Evolutionary conservation across 1,140 invertebrate genomes (phyloP).

Genomic region (Macrosteles quadrilineatus): DNA sequence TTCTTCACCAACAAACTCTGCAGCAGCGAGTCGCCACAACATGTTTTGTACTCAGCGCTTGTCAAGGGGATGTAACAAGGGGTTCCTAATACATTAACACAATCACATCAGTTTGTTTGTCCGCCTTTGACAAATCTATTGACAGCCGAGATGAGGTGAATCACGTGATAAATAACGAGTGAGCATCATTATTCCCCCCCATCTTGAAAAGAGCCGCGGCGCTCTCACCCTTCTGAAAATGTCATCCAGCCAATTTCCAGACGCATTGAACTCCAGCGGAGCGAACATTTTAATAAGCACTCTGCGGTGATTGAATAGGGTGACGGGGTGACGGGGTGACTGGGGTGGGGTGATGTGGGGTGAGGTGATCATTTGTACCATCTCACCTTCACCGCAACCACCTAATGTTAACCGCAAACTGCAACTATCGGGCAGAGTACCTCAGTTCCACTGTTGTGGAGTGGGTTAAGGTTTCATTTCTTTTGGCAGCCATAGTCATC

Average conservation of each 20-base stretch:
- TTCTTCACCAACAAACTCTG: too few relatives aligned
- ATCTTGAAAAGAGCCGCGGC: slow-evolving; percentile 24
- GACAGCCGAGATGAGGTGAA: neutral
- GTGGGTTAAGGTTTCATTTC: too few relatives aligned
- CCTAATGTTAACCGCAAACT: neutral
- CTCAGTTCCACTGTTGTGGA: too few relatives aligned
- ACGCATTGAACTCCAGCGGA: slow-evolving; percentile 33
- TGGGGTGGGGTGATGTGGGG: neutral
- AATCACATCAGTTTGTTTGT: too few relatives aligned
- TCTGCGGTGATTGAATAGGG: slow-evolving; percentile 32
- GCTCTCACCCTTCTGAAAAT: slow-evolving; percentile 23
- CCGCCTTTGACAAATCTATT: too few relatives aligned
- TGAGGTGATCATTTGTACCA: neutral
- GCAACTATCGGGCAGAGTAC: too few relatives aligned
- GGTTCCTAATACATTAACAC: too few relatives aligned
- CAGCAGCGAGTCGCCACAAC: too few relatives aligned
- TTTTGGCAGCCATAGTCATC: too few relatives aligned
- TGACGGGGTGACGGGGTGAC: slow-evolving; percentile 21
- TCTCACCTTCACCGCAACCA: neutral
- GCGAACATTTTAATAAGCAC: slow-evolving; percentile 36
- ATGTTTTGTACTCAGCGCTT: too few relatives aligned
- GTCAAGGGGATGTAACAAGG: too few relatives aligned
- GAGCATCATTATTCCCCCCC: slow-evolving; percentile 30
- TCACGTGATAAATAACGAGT: slow-evolving; percentile 33
- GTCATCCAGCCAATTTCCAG: slow-evolving; percentile 35